A percentile compares a stretch with the other conserved stretches of the same genome.
These are phyloP conservation scores for Agonopterix alstromeriana DNA, from an alignment of 2,888 invertebrate genomes.

Conservation along the genomic window DNA sequence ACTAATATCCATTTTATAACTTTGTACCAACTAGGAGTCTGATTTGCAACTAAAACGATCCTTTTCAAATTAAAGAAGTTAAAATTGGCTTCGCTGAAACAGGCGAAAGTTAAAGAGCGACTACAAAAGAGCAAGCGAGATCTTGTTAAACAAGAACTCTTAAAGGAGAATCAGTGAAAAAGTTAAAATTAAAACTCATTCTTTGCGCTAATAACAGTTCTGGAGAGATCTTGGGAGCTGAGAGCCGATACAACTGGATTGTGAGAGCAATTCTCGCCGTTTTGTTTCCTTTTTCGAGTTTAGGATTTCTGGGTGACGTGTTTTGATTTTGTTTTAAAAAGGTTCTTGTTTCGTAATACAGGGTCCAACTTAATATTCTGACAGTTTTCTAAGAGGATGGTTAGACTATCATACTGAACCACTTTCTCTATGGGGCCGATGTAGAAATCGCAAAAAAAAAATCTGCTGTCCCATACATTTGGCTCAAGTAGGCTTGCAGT, in stretches of 20 bases:
- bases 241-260: conserved; percentile 9
- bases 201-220: conserved; percentile 30
- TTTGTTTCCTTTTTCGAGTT: background rate
- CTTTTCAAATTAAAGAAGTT: conserved; percentile 51
- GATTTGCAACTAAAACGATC: conserved; percentile 30
- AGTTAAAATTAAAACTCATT: conserved; percentile 61
- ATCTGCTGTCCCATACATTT: no score
- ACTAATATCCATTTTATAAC: conserved; percentile 7
- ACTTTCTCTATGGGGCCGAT: no score
- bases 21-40: conserved; percentile 16
- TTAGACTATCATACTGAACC: no score
- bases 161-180: conserved; percentile 46
- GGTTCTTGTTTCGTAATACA: no score
- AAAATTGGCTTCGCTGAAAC: conserved; percentile 37
- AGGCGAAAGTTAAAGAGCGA: conserved; percentile 27
- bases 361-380: background rate
- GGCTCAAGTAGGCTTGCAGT: no score
- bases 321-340: no score
- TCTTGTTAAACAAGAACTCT: conserved; percentile 57
- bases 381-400: no score
- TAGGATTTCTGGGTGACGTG: no score
- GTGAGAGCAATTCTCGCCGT: background rate
- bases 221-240: conserved; percentile 5
- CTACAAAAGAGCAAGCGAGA: conserved; percentile 47
- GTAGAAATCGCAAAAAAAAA: no score